Percentiles rank a stretch among this genome's conserved stretches.
phyloP scores from a whole-genome alignment of 1,140 invertebrate genomes.

The Danaus plexippus region DNA sequence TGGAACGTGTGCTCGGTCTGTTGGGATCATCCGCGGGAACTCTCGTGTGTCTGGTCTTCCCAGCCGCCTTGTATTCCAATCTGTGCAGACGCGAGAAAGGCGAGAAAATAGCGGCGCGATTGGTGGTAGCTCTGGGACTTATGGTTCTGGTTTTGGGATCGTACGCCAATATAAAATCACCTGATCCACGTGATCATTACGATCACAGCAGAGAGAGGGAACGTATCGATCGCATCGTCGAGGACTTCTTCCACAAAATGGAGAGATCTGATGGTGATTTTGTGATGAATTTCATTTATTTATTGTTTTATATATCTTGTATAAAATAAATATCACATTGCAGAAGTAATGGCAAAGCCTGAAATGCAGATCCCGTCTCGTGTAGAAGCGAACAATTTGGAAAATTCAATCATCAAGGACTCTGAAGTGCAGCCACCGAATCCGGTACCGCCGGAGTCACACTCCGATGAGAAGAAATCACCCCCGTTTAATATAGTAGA shows the following conservation, averaged over 20 bases:
- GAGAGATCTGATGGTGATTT: constrained; percentile 37
- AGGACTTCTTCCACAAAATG: constrained; percentile 55
- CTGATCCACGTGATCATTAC: constrained; percentile 69
- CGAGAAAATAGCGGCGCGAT: constrained; percentile 79
- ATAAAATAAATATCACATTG: constrained; percentile 9
- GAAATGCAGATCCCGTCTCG: constrained; percentile 22
- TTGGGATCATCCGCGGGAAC: constrained; percentile 96
- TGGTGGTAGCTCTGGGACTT: constrained; percentile 78
- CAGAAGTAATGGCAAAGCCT: constrained; percentile 25
- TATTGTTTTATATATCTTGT: constrained; percentile 3
- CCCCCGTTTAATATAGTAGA: neutral
- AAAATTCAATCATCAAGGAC: constrained; percentile 40
- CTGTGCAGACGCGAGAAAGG: constrained; percentile 77
- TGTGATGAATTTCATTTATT: constrained; percentile 1
- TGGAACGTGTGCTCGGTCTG: constrained; percentile 93
- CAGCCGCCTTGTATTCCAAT: constrained; percentile 78
- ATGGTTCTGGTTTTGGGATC: constrained; percentile 89
- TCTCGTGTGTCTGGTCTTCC: constrained; percentile 94
- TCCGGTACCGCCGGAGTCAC: constrained; percentile 55
- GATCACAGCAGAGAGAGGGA: constrained; percentile 56
- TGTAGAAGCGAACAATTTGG: constrained; percentile 20
- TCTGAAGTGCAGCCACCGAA: constrained; percentile 65
- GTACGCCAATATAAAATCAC: constrained; percentile 86
- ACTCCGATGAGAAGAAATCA: constrained; percentile 37
- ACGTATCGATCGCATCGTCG: constrained; percentile 62